phyloP scores from a whole-genome alignment of 1,140 invertebrate species.

The Tetranychus cinnabarinus region DNA sequence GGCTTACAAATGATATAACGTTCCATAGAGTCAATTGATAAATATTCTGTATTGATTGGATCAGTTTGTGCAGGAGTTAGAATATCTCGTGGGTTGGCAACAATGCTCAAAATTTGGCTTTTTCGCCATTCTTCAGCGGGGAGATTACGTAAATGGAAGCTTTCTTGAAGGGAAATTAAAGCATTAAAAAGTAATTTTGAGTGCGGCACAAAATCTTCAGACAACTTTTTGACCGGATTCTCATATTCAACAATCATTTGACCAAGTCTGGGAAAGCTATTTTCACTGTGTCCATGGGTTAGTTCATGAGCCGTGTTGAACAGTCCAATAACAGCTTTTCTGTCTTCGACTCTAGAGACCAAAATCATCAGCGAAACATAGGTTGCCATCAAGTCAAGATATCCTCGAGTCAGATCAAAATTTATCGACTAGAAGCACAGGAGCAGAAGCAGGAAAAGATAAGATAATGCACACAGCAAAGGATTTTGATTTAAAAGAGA shows the following conservation, averaged over 20 bases:
- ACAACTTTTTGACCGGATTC: slow-evolving; percentile 74
- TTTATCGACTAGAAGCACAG: slow-evolving; percentile 41
- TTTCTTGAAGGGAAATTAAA: slow-evolving; percentile 55
- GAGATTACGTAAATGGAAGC: slow-evolving; percentile 71
- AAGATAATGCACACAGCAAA: slow-evolving; percentile 13
- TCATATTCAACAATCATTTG: slow-evolving; percentile 98
- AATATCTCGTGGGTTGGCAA: slow-evolving; percentile 67
- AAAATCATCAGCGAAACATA: slow-evolving; percentile 91
- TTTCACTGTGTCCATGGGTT: slow-evolving; percentile 67
- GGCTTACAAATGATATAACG: slow-evolving; percentile 71
- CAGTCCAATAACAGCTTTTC: slow-evolving; percentile 83
- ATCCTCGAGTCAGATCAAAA: slow-evolving; percentile 85
- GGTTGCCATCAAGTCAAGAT: slow-evolving; percentile 76
- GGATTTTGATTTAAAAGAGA: neutral
- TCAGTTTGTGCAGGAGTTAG: slow-evolving; percentile 83
- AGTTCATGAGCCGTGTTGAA: slow-evolving; percentile 96
- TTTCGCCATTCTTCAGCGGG: slow-evolving; percentile 72
- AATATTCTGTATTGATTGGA: slow-evolving; percentile 58
- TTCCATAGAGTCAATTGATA: slow-evolving; percentile 82
- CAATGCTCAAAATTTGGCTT: slow-evolving; percentile 76
- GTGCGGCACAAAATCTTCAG: slow-evolving; percentile 90
- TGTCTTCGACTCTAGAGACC: slow-evolving; percentile 81
- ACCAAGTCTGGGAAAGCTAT: slow-evolving; percentile 74
- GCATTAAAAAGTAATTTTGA: slow-evolving; percentile 60
- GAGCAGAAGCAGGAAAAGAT: slow-evolving; percentile 17